Percentiles rank a stretch among this genome's conserved stretches.
Conservation (phyloP, 1,140 invertebrate genomes). For the Cydia splendana region DNA sequence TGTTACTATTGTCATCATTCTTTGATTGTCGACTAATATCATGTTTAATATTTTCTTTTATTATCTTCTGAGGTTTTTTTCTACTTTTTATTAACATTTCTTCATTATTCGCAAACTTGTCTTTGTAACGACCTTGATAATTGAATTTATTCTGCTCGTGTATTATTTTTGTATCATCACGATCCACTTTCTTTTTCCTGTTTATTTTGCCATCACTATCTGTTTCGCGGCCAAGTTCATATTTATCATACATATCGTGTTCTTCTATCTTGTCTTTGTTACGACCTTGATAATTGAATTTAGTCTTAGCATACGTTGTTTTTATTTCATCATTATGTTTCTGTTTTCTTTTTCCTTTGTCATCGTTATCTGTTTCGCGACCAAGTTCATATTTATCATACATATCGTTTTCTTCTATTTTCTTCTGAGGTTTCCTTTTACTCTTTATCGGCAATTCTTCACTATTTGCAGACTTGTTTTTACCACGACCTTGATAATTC, state of each 20-base stretch:
- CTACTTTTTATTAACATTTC: background rate
- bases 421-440: background rate
- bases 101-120: too few species aligned
- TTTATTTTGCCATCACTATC: background rate
- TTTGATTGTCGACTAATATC: background rate
- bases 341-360: background rate
- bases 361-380: background rate
- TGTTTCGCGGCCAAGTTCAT: background rate
- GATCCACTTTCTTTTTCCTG: background rate
- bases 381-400: background rate
- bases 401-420: background rate
- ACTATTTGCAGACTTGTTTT: too few species aligned
- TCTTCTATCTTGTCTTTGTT: background rate
- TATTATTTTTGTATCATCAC: background rate
- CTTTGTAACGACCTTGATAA: background rate
- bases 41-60: background rate
- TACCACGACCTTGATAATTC: background rate
- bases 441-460: background rate
- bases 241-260: background rate
- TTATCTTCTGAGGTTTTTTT: background rate
- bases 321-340: background rate
- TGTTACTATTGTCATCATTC: background rate
- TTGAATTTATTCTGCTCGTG: slow-evolving; percentile 6
- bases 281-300: too few species aligned
- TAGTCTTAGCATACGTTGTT: background rate